phyloP scores from a whole-genome alignment of 2,888 invertebrate species.

The Chrysodeixis includens region DNA sequence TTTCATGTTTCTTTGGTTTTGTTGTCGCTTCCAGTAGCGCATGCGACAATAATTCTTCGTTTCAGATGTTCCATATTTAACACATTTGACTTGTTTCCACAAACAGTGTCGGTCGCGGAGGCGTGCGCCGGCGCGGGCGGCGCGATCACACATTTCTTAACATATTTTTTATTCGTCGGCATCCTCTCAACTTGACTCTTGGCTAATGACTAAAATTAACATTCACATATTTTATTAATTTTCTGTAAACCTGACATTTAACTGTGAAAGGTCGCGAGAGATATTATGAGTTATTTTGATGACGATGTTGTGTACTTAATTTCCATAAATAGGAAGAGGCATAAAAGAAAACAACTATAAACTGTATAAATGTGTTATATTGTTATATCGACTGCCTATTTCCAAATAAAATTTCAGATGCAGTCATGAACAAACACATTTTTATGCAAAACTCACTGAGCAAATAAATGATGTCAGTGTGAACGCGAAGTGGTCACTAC shows the following conservation, averaged over 20 bases:
- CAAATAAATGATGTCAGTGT: slow-evolving; percentile 18
- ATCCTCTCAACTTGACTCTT: slow-evolving; percentile 77
- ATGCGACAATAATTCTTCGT: slow-evolving; percentile 46
- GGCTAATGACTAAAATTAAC: slow-evolving; percentile 87
- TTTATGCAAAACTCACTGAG: neutral
- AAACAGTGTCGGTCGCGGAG: slow-evolving; percentile 75
- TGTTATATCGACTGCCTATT: too few species aligned
- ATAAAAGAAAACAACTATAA: slow-evolving; percentile 5
- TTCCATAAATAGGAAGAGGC: slow-evolving; percentile 34
- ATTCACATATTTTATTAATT: slow-evolving; percentile 84
- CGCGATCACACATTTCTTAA: slow-evolving; percentile 80
- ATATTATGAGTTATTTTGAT: slow-evolving; percentile 77
- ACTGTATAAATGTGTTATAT: neutral
- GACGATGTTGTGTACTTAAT: slow-evolving; percentile 56
- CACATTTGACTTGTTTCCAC: slow-evolving; percentile 86
- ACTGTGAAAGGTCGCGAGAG: slow-evolving; percentile 71
- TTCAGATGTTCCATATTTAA: slow-evolving; percentile 78
- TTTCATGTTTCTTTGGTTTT: neutral
- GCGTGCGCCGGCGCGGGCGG: slow-evolving; percentile 79
- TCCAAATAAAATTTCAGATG: neutral
- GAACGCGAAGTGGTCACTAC: slow-evolving; percentile 24
- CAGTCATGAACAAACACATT: slow-evolving; percentile 12
- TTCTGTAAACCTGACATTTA: slow-evolving; percentile 74
- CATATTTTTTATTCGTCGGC: slow-evolving; percentile 77
- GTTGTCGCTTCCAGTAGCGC: slow-evolving; percentile 63